phyloP scores from a whole-genome alignment of 2,113 vertebrate genomes.

The Bufo bufo region DNA sequence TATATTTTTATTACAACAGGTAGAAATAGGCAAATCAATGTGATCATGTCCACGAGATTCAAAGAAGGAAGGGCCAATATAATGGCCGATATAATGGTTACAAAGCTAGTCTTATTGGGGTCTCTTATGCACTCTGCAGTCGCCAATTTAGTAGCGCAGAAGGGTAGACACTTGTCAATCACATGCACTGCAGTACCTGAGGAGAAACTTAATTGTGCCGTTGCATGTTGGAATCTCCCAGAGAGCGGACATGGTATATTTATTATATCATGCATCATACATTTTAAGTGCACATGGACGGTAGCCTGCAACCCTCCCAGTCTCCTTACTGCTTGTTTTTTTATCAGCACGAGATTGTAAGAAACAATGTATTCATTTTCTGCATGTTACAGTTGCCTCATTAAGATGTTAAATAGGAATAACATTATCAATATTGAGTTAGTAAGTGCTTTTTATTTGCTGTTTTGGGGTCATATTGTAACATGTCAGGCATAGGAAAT shows the following conservation, averaged over 20 bases:
- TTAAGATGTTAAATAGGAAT: not conserved
- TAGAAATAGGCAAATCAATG: not conserved
- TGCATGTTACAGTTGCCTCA: slow-evolving; percentile 47
- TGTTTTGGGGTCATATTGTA: not conserved
- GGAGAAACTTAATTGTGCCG: slow-evolving; percentile 65
- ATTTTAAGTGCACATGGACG: slow-evolving; percentile 77
- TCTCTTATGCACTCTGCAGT: slow-evolving; percentile 52
- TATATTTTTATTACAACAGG: not conserved
- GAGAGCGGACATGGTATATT: slow-evolving; percentile 70
- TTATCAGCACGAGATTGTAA: slow-evolving; percentile 71
- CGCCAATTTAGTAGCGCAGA: slow-evolving; percentile 57
- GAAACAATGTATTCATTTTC: not conserved
- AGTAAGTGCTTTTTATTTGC: too few species aligned
- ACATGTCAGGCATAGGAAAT: not conserved
- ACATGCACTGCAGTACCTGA: slow-evolving; percentile 66
- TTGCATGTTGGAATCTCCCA: slow-evolving; percentile 66
- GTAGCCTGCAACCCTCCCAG: slow-evolving; percentile 79
- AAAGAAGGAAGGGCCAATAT: not conserved
- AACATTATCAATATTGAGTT: not conserved
- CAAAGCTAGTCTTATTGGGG: slow-evolving; percentile 20
- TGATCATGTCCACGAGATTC: not conserved
- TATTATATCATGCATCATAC: slow-evolving; percentile 69
- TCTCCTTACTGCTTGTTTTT: slow-evolving; percentile 61
- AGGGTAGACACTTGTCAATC: slow-evolving; percentile 56
- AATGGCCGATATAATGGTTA: not conserved